phyloP scores from a whole-genome alignment of 1,140 invertebrate genomes.

The Pinna nobilis region DNA sequence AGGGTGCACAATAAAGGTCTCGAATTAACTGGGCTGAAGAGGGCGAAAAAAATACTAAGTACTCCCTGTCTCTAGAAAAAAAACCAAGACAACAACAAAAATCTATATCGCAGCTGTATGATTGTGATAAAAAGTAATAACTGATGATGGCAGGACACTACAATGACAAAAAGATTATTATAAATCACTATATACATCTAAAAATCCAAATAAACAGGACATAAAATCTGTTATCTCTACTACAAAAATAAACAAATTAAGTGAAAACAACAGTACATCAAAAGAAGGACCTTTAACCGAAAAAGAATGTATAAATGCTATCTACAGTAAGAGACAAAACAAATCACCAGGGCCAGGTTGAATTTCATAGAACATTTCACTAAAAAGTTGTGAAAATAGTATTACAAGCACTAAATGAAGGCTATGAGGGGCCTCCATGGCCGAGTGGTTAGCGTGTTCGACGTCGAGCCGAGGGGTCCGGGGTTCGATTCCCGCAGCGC shows the following conservation, averaged over 20 bases:
- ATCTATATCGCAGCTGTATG: neutral
- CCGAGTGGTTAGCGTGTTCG: too few relatives aligned
- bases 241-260: neutral
- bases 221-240: neutral
- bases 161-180: neutral
- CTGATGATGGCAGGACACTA: neutral
- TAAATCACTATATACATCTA: neutral
- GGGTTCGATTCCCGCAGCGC: too few relatives aligned
- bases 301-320: conserved; percentile 7
- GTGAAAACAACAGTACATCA: neutral
- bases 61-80: neutral
- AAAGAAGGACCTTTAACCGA: neutral
- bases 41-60: conserved; percentile 14
- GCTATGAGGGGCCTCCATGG: too few relatives aligned
- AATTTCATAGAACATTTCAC: neutral
- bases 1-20: conserved; percentile 6
- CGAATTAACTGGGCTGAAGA: neutral
- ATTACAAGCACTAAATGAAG: conserved; percentile 3
- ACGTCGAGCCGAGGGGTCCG: too few relatives aligned
- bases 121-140: neutral
- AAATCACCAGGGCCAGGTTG: neutral
- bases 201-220: neutral
- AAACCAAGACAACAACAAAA: conserved; percentile 7
- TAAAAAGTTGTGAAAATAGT: neutral
- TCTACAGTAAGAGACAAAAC: conserved; percentile 9